Evolutionary conservation across 2,113 vertebrate genomes (phyloP).

Genomic region (Etia nguti): DNA sequence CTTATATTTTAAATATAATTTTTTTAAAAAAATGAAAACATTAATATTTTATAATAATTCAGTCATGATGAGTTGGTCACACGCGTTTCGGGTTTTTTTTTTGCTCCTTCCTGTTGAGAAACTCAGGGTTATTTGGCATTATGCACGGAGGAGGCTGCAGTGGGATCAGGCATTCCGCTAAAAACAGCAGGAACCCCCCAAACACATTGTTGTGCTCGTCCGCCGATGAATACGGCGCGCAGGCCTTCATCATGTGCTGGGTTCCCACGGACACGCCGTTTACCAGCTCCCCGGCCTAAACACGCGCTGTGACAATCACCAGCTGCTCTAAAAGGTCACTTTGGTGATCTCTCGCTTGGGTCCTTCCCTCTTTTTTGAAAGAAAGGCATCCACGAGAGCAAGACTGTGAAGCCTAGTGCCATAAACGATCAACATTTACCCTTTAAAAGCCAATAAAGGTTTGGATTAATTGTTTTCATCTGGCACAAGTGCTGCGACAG

Average conservation of each 20-base stretch:
- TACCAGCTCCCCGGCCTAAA: constrained; percentile 1
- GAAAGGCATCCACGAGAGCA: not conserved
- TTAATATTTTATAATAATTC: not conserved
- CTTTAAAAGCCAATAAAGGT: constrained; percentile 23
- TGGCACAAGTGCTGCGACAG: constrained; percentile 9
- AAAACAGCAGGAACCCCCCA: constrained; percentile 27
- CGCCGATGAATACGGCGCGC: constrained; percentile 11
- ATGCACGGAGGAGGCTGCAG: constrained; percentile 33
- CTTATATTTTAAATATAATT: not conserved
- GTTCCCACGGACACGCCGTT: constrained; percentile 63
- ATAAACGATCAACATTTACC: not conserved
- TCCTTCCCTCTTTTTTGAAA: not conserved
- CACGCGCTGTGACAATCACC: constrained; percentile 44
- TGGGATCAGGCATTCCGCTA: constrained; percentile 38
- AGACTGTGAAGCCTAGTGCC: not conserved
- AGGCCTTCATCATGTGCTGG: constrained; percentile 55
- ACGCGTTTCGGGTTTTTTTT: constrained; percentile 9
- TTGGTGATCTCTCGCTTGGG: not conserved
- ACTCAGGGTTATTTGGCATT: constrained; percentile 21
- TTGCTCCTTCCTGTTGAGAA: not conserved
- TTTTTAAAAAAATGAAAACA: not conserved
- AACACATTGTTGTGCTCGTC: constrained; percentile 20
- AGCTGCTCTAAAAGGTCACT: constrained; percentile 58
- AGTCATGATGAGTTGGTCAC: not conserved
- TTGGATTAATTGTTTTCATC: constrained; percentile 23